Evolutionary conservation across 2,888 invertebrate species (phyloP), one percentile per base, ranked within the genome.

Genomic region (Synanthedon formicaeformis): DNA sequence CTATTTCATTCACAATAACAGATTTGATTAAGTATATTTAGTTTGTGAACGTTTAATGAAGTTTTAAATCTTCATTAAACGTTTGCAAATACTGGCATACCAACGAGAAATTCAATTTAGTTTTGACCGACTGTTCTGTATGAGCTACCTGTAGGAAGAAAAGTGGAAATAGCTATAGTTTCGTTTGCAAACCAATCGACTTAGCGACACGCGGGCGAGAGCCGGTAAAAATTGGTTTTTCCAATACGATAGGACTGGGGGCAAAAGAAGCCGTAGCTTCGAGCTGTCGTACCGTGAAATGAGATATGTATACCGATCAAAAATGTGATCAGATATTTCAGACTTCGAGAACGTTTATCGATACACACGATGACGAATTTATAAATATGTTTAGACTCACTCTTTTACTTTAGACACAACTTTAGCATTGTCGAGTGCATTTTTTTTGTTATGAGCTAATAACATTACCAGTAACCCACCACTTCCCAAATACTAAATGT

Each of bases 261-360:
- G 58, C 55, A 56, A 58, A 64, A 63, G 63, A 61, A 60, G 58
- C 59, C 61, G 60, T 13, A 13, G 59, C 59, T 62, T 58, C 62
- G 61, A 78, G 73, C 77, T 79, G 77, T 75, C 72, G 71, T 72
- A 65, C 72, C 79, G 77, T 78, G 75, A 83, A 84, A 84, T 80
- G 71, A 80, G 77, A 80, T 81, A 78, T 81, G 10, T 34, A 79
- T 77, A 75, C 69, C 71, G 74, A 62, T 79, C 75, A 77, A 81
- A 84, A 83, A 78, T 75, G 71, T 69, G 72, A 78, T 76, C 71
- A 67, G 63, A 68, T 70, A 62, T 63, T 66, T 67, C 63, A 66
- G 64, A 54, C 45, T 45, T 45, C 45, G n/a, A 12, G 14, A 45
- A 45, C 45, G 45, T 12, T 13, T 45, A 34, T 34, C 34, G 34